phyloP scores from a whole-genome alignment of 2,113 vertebrate genomes.

The Clarias gariepinus region DNA sequence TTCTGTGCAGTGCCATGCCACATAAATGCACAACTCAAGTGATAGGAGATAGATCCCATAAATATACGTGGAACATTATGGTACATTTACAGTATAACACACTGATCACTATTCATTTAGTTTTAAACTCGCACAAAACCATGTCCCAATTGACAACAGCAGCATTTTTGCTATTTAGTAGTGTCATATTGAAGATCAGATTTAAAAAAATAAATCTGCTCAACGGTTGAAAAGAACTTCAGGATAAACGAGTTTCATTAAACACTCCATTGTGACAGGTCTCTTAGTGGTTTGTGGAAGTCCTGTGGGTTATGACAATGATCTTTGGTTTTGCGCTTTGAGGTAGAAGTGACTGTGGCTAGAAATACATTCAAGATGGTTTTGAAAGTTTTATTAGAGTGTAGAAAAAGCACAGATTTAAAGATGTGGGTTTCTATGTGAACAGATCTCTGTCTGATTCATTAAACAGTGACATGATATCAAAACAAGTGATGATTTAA shows the following conservation, averaged over 20 bases:
- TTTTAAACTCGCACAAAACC: not conserved
- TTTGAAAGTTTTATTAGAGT: not conserved
- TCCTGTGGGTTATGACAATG: not conserved
- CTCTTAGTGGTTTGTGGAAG: conserved; percentile 14
- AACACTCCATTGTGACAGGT: not conserved
- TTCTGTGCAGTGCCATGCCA: not conserved
- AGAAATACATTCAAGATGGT: not conserved
- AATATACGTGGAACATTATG: not conserved
- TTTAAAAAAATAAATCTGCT: not conserved
- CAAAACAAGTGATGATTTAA: not conserved
- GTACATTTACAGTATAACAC: not conserved
- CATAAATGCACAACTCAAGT: not conserved
- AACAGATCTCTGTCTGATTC: not conserved
- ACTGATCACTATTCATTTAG: not conserved
- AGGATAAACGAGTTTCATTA: not conserved
- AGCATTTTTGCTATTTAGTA: not conserved
- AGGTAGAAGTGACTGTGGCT: not conserved
- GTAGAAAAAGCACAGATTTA: not conserved
- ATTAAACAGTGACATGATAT: not conserved
- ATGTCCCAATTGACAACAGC: not conserved
- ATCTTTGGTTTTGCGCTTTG: not conserved
- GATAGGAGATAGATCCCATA: not conserved
- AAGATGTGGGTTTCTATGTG: not conserved
- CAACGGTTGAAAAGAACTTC: not conserved
- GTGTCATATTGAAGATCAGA: not conserved